phyloP scores from a whole-genome alignment of 2,888 invertebrate genomes.

The Melangyna quadrimaculata region DNA sequence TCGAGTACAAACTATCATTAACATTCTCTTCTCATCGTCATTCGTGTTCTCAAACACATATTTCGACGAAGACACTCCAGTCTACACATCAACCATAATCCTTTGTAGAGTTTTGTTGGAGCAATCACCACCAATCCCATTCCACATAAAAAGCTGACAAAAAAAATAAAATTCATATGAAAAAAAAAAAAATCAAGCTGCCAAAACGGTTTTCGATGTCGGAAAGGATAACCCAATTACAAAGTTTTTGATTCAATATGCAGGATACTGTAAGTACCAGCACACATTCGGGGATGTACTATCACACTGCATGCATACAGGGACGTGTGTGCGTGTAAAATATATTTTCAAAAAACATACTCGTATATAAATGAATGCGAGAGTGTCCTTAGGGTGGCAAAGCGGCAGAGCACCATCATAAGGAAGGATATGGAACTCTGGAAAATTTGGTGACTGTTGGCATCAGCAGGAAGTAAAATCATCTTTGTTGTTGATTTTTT shows the following conservation, averaged over 20 bases:
- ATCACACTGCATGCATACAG: not conserved
- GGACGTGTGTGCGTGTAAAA: not conserved
- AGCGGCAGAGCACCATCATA: not conserved
- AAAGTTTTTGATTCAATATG: slow-evolving; percentile 72
- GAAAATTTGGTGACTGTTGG: slow-evolving; percentile 60
- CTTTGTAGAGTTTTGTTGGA: slow-evolving; percentile 13
- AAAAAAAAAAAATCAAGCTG: slow-evolving; percentile 25
- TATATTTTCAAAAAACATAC: not conserved
- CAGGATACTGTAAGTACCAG: slow-evolving; percentile 65
- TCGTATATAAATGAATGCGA: not conserved
- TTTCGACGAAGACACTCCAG: not conserved
- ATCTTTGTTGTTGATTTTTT: slow-evolving; percentile 27
- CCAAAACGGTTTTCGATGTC: slow-evolving; percentile 71
- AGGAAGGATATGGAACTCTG: slow-evolving; percentile 20
- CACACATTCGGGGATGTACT: slow-evolving; percentile 38
- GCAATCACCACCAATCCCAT: slow-evolving; percentile 1
- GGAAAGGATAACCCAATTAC: slow-evolving; percentile 72
- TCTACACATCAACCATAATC: not conserved
- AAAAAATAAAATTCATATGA: not conserved
- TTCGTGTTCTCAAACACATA: not conserved
- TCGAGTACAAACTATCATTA: slow-evolving; percentile 43
- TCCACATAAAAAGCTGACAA: not conserved
- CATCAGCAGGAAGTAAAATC: slow-evolving; percentile 42
- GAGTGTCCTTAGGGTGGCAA: slow-evolving; percentile 12
- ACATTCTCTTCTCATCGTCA: slow-evolving; percentile 13